Base-by-base conservation (phyloP, 2,888 invertebrate species). In the Lysandra bellargus region DNA sequence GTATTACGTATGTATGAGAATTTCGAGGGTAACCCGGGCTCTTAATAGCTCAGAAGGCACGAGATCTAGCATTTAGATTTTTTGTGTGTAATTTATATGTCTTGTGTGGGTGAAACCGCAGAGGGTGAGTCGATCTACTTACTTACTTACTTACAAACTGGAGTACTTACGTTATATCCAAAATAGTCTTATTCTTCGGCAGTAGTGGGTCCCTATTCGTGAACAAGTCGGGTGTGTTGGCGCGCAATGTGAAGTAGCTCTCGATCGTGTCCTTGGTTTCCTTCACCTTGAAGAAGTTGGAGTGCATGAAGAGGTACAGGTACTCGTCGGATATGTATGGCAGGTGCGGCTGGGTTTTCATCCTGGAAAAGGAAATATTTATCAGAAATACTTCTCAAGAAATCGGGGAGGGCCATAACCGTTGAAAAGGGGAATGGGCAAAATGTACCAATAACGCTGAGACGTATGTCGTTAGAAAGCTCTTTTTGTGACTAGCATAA, bases 241-340 rank as follows among this genome's bases (percentile, higher is more conserved):
- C 93, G 69, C 96, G 90, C 23, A 96, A 88, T 0, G 96, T 95
- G 90, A 96, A 96, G 86, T 95, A 95, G 82, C 91, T 90, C 82
- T 94, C 94, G 78, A 94, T 93, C 1, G 94, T 94, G 23, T 93
- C 92, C 80, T 93, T 93, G 14, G 94, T 92, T 87, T 93, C 93
- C 81, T 93, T 93, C 79, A 91, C 87, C 82, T 93, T 93, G 86
- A 90, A 93, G 86, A 92, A 93, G 87, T 94, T 94, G 80, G 96
- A 96, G 89, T 96, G 96, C 7, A 96, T 92, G 88, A 96, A 96
- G 82, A 96, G 89, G 83, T 95, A 90, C 81, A 96, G 90, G 89
- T 95, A 96, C 83, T 96, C 96, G 84, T 96, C 96, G 1, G 95
- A 95, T 82, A 96, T 95, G 84, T 95, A 91, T 0, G 96, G 96